phyloP scores from a whole-genome alignment of 37 sponge, comb jelly and placozoan genomes.

The Hexactinellida sp. region DNA sequence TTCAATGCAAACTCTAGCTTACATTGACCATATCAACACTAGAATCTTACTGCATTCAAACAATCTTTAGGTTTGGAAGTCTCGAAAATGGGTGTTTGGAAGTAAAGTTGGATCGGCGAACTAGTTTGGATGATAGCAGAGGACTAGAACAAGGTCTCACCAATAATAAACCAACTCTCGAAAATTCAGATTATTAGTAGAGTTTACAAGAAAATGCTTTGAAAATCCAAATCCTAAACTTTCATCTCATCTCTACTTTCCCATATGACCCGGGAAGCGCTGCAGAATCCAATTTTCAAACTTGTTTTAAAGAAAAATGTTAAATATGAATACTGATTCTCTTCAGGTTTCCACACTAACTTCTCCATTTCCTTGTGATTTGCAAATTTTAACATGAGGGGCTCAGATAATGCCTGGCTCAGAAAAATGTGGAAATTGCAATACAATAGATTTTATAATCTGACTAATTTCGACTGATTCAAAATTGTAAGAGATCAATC shows the following conservation, averaged over 20 bases:
- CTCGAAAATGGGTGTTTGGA: constrained; percentile 71
- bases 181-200: constrained; percentile 50
- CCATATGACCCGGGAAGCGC: constrained; percentile 27
- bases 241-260: constrained; percentile 45
- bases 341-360: too few species aligned
- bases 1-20: constrained; percentile 70
- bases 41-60: constrained; percentile 42
- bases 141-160: constrained; percentile 70
- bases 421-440: too few species aligned
- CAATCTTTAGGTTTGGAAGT: constrained; percentile 67
- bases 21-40: constrained; percentile 42
- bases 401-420: too few species aligned
- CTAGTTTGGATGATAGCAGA: constrained; percentile 62
- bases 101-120: constrained; percentile 62
- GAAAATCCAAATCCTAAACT: not conserved
- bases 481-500: too few species aligned
- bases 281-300: constrained; percentile 34
- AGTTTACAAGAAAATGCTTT: not conserved
- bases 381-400: too few species aligned
- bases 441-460: too few species aligned
- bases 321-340: not conserved
- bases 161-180: constrained; percentile 48
- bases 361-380: too few species aligned
- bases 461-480: too few species aligned
- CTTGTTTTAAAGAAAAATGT: not conserved